Percentiles rank a stretch among this genome's conserved stretches.
These are phyloP conservation scores for Seriola rivoliana DNA, from an alignment of 2,113 vertebrate species.

Conservation along the genomic window DNA sequence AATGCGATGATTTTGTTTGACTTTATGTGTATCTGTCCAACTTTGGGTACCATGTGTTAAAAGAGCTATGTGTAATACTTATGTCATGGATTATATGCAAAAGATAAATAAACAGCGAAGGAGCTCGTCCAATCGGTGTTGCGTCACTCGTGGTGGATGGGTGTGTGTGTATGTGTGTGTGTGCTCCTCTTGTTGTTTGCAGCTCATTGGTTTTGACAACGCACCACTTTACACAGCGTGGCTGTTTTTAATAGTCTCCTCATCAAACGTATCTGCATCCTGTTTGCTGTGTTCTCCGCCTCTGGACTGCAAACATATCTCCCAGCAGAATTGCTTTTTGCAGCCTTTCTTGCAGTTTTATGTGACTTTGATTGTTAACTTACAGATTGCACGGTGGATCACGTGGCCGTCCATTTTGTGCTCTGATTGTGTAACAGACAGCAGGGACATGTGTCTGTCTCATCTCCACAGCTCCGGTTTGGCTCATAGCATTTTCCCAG, in stretches of 20 bases:
- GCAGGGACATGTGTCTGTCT: constrained; percentile 14
- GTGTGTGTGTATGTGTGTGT: background rate
- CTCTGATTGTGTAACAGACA: constrained; percentile 11
- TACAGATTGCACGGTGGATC: background rate
- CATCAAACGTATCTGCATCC: constrained; percentile 49
- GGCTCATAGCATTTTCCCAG: constrained; percentile 28
- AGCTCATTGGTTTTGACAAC: constrained; percentile 39
- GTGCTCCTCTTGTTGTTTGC: background rate
- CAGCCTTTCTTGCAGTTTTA: constrained; percentile 28
- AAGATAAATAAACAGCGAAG: background rate
- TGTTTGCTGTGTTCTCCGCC: background rate
- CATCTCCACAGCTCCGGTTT: constrained; percentile 12
- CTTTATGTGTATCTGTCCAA: too few relatives aligned
- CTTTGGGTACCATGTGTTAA: too few relatives aligned
- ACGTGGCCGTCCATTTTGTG: background rate
- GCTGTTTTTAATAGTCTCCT: constrained; percentile 58
- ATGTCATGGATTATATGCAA: background rate
- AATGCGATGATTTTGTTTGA: too few relatives aligned
- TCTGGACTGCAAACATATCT: constrained; percentile 24
- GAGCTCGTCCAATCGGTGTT: background rate
- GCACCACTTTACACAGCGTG: constrained; percentile 47
- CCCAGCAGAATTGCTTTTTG: background rate
- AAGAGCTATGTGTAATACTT: too few relatives aligned
- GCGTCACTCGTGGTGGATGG: background rate
- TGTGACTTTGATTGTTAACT: constrained; percentile 38